Conservation (phyloP, 2,888 invertebrate genomes). For the Campopleginae sp. region DNA sequence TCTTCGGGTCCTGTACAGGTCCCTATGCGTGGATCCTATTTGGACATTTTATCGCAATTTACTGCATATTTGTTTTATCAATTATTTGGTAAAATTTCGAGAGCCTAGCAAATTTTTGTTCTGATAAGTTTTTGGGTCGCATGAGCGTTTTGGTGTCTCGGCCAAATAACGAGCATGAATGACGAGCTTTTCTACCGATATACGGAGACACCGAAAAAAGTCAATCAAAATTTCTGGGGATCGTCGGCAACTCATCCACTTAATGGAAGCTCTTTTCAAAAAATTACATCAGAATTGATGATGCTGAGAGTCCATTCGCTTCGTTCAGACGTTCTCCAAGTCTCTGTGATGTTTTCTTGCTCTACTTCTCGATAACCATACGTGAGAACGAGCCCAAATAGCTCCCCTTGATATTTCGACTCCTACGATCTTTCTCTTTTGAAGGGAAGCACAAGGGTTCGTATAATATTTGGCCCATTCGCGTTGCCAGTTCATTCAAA, state of each 20-base stretch:
- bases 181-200: not conserved
- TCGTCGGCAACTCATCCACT: not conserved
- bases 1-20: too few species aligned
- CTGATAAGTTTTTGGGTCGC: too few species aligned
- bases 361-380: slow-evolving; percentile 10
- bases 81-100: too few species aligned
- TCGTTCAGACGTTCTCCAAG: slow-evolving; percentile 12
- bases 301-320: not conserved
- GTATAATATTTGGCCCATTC: slow-evolving; percentile 12
- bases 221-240: not conserved
- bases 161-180: too few species aligned
- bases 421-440: slow-evolving; percentile 50
- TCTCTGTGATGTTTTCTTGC: slow-evolving; percentile 7
- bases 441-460: slow-evolving; percentile 1
- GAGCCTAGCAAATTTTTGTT: too few species aligned
- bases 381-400: slow-evolving; percentile 7
- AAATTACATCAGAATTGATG: not conserved
- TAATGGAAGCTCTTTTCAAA: not conserved
- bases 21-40: too few species aligned
- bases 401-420: slow-evolving; percentile 53
- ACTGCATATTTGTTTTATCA: too few species aligned
- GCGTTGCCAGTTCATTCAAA: not conserved
- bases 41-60: too few species aligned
- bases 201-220: not conserved
- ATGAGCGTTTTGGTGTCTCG: too few species aligned